Percentiles rank a stretch among this genome's conserved stretches.
Evolutionary conservation across 2,113 vertebrate genomes (phyloP).

Genomic region (Arvicanthis niloticus): DNA sequence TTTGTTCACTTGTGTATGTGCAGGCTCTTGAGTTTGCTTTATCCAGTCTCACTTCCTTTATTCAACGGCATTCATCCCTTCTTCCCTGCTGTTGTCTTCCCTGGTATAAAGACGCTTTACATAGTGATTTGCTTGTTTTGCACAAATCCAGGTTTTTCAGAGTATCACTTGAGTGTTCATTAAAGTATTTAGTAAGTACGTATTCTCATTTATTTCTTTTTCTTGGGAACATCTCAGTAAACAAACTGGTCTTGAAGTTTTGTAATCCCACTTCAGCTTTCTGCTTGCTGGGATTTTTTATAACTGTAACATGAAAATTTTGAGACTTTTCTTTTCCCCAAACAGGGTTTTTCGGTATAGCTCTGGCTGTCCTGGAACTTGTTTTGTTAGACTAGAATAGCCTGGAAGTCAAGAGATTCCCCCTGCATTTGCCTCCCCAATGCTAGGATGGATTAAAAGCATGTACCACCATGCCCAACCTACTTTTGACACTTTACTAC

Average conservation of each 20-base stretch:
- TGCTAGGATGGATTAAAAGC: neutral
- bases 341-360: neutral
- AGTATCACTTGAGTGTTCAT: neutral
- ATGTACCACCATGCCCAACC: neutral
- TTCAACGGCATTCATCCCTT: neutral
- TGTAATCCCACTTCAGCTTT: neutral
- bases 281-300: neutral
- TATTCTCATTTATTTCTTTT: neutral
- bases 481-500: neutral
- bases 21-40: neutral
- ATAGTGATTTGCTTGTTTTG: neutral
- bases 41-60: neutral
- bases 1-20: neutral
- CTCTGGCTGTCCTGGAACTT: neutral
- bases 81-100: neutral
- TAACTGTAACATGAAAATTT: neutral
- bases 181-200: neutral
- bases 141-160: neutral
- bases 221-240: neutral
- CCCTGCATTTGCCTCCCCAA: neutral
- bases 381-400: neutral
- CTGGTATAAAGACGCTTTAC: neutral
- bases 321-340: neutral
- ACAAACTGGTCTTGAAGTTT: neutral
- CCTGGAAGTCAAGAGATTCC: neutral